Conservation (phyloP, 2,797 vertebrate genomes). For the Podarcis siculus region DNA sequence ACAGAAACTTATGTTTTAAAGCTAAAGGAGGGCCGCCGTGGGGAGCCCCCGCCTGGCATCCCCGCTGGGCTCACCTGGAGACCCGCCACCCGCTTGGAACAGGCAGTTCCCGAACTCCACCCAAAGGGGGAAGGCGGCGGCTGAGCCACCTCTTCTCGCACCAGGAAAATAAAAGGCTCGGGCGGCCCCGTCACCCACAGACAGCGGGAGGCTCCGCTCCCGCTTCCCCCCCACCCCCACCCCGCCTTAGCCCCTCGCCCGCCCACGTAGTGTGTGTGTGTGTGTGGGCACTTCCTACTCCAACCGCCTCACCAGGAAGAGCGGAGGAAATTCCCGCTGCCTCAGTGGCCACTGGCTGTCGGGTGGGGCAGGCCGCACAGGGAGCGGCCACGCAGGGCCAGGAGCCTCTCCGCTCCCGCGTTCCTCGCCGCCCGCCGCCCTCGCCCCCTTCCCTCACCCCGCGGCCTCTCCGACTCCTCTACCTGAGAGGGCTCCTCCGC, state of each 20-base stretch:
- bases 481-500: slow-evolving; percentile 12
- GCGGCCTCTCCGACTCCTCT: background rate
- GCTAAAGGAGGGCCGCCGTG: background rate
- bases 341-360: background rate
- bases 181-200: background rate
- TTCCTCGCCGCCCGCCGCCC: too few species aligned
- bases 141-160: background rate
- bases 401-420: background rate
- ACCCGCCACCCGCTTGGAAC: background rate
- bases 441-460: background rate
- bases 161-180: background rate
- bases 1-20: background rate
- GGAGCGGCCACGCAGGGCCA: slow-evolving; percentile 28
- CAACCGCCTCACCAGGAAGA: background rate
- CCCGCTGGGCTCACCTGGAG: background rate
- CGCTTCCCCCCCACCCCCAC: background rate
- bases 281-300: background rate
- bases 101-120: background rate
- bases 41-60: too few species aligned
- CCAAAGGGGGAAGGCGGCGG: background rate
- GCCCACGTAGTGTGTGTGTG: background rate
- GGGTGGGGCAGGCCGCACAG: slow-evolving; percentile 32
- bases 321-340: background rate
- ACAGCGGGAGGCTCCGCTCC: background rate
- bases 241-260: background rate